Evolutionary conservation across 1,140 invertebrate species (phyloP).

Genomic region (Drosophila bipectinata): DNA sequence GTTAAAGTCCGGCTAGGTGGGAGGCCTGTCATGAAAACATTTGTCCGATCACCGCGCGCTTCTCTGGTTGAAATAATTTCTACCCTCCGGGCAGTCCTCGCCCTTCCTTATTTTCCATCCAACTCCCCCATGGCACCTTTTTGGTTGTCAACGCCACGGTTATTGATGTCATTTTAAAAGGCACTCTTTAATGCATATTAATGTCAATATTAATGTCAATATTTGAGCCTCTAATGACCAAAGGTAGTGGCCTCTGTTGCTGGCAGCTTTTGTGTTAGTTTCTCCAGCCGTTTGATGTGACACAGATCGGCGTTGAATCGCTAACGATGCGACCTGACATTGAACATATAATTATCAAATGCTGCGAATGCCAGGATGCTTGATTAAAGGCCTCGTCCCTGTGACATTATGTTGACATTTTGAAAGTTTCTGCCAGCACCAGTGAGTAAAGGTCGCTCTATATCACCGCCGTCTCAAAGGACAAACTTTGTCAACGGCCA

Average conservation of each 20-base stretch:
- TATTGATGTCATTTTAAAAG: conserved; percentile 77
- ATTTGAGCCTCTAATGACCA: conserved; percentile 77
- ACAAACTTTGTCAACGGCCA: conserved; percentile 46
- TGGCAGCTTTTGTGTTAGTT: conserved; percentile 69
- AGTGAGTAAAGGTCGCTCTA: conserved; percentile 15
- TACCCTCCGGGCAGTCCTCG: neutral
- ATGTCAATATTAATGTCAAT: conserved; percentile 82
- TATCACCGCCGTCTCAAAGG: conserved; percentile 34
- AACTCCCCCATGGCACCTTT: conserved; percentile 7
- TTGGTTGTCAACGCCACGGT: conserved; percentile 53
- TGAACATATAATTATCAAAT: conserved; percentile 69
- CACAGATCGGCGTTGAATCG: conserved; percentile 26
- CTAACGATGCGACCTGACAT: conserved; percentile 62
- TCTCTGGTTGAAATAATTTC: conserved; percentile 56
- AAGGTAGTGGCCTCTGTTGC: conserved; percentile 28
- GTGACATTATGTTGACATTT: conserved; percentile 74
- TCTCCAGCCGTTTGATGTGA: conserved; percentile 58
- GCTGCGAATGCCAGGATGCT: conserved; percentile 29
- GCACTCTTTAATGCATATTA: conserved; percentile 77
- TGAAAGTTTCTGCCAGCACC: conserved; percentile 55
- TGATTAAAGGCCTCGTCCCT: conserved; percentile 67
- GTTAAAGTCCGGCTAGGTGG: conserved; percentile 48
- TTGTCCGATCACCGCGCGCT: conserved; percentile 42
- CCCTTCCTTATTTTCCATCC: neutral
- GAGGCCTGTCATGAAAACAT: conserved; percentile 40